Evolutionary conservation across 2,888 invertebrate species (phyloP).

Genomic region (Noctua janthe): DNA sequence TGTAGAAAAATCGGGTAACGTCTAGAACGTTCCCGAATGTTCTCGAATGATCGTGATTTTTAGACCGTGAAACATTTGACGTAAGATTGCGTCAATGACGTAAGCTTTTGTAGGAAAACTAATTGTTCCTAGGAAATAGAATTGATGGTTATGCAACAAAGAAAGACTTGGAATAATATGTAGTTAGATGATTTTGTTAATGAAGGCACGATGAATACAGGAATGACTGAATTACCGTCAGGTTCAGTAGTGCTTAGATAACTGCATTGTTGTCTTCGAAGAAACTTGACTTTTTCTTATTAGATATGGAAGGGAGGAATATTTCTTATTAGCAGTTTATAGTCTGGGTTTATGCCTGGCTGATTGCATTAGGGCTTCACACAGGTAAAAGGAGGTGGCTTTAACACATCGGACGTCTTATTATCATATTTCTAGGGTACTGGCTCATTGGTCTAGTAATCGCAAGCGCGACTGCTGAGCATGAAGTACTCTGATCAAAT

Average conservation of each 20-base stretch:
- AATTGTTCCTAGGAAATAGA: slow-evolving; percentile 2
- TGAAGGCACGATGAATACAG: neutral
- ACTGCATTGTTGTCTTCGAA: neutral
- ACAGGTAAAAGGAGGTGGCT: neutral
- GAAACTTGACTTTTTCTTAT: neutral
- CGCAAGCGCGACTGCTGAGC: neutral
- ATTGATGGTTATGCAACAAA: neutral
- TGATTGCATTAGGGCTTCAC: neutral
- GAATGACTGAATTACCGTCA: neutral
- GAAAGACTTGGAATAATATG: neutral
- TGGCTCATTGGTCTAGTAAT: no score
- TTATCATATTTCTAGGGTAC: no score
- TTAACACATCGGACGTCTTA: neutral
- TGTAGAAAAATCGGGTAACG: slow-evolving; percentile 20
- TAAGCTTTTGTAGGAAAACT: slow-evolving; percentile 20
- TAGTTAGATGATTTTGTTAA: slow-evolving; percentile 1
- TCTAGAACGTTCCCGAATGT: slow-evolving; percentile 23
- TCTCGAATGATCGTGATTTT: slow-evolving; percentile 36
- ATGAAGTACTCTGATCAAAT: neutral
- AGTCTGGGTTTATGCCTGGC: neutral
- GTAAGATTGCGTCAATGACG: slow-evolving; percentile 28
- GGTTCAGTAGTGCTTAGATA: neutral
- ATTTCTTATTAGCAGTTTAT: neutral
- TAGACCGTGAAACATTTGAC: slow-evolving; percentile 47
- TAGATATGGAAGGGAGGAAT: neutral